phyloP scores from a whole-genome alignment of 2,113 vertebrate genomes.

The Boulengeromyrus knoepffleri region DNA sequence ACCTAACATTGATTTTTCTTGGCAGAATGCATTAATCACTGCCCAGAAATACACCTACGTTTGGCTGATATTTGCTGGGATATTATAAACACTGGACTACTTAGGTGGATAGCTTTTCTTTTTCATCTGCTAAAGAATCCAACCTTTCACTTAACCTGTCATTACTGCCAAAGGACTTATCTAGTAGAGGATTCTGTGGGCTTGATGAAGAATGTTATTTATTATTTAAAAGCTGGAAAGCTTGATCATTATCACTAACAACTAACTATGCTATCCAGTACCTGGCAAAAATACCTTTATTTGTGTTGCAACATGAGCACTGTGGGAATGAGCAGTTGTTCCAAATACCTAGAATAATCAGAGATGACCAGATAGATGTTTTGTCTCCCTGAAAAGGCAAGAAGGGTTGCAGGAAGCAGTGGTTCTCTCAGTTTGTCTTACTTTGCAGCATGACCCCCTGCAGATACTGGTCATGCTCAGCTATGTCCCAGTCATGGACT shows the following conservation, averaged over 20 bases:
- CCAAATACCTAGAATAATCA: not conserved
- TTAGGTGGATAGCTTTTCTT: not conserved
- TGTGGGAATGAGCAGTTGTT: not conserved
- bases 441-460: not conserved
- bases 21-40: not conserved
- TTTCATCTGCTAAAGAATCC: not conserved
- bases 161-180: not conserved
- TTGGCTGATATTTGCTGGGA: not conserved
- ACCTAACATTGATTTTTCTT: not conserved
- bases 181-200: not conserved
- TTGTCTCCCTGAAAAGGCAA: not conserved
- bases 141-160: not conserved
- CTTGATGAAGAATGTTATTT: not conserved
- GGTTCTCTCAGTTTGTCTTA: not conserved
- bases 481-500: not conserved
- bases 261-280: not conserved
- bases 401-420: not conserved
- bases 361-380: not conserved
- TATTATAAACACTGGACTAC: not conserved
- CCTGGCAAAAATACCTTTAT: not conserved
- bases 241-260: not conserved
- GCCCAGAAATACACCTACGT: not conserved
- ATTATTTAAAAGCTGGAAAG: not conserved
- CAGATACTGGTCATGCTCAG: not conserved
- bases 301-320: not conserved